Evolutionary conservation across 1,140 invertebrate species (phyloP).

Genomic region (Marisa cornuarietis): DNA sequence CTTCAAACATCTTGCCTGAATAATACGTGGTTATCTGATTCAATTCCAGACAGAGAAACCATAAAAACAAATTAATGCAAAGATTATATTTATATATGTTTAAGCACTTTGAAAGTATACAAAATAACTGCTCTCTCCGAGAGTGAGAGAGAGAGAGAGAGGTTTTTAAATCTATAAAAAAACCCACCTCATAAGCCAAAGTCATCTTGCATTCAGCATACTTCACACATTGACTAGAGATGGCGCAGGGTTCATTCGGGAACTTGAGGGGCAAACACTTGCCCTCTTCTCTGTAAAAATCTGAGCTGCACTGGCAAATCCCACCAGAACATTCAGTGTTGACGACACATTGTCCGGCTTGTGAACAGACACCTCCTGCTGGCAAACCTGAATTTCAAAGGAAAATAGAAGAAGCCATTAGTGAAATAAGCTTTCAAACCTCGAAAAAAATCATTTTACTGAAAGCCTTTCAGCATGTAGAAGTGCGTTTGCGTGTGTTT

Average conservation of each 20-base stretch:
- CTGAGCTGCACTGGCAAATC: constrained; percentile 20
- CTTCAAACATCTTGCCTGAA: no score
- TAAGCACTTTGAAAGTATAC: no score
- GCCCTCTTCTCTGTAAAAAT: constrained; percentile 19
- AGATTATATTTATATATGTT: no score
- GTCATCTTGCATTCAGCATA: constrained; percentile 10
- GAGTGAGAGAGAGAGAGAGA: no score
- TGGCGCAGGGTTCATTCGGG: constrained; percentile 14
- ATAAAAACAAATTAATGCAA: no score
- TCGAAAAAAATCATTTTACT: no score
- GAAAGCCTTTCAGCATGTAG: no score
- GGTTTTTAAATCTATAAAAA: background rate
- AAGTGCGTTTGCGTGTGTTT: background rate
- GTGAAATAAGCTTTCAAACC: background rate
- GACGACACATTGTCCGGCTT: constrained; percentile 22
- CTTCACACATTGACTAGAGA: constrained; percentile 25
- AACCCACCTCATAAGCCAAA: background rate
- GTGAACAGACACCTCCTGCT: constrained; percentile 9
- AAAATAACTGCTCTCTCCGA: no score
- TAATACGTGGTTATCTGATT: no score
- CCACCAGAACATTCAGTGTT: constrained; percentile 28
- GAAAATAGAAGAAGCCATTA: background rate
- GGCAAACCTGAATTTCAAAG: background rate
- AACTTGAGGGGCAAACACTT: constrained; percentile 25
- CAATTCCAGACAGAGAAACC: no score